These are phyloP conservation scores for Sandelia bainsii DNA, from an alignment of 2,797 vertebrate species.

Conservation along the genomic window DNA sequence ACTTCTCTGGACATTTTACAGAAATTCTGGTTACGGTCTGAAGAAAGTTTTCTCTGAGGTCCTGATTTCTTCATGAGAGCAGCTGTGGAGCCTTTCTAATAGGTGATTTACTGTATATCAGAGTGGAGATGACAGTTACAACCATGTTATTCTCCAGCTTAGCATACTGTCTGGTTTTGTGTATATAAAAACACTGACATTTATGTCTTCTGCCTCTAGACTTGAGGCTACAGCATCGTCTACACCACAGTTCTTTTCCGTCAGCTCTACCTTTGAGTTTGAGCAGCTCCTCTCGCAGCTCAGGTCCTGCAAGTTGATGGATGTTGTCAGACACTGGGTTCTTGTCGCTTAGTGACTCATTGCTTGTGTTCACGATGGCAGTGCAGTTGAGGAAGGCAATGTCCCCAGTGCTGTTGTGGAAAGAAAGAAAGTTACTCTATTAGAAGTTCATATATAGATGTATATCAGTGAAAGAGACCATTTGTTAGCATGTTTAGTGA, in stretches of 20 bases:
- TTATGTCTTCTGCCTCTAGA: not conserved
- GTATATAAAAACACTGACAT: not conserved
- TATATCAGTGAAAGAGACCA: not conserved
- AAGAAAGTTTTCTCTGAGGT: not conserved
- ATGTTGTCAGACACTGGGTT: constrained; percentile 94
- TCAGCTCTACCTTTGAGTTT: constrained; percentile 91
- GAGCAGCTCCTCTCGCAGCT: constrained; percentile 92
- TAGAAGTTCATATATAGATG: not conserved
- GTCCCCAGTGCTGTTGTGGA: constrained; percentile 87
- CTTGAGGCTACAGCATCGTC: no score
- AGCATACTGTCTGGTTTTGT: constrained; percentile 9
- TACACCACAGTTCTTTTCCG: no score
- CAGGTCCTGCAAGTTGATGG: constrained; percentile 91
- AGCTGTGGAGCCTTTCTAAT: constrained; percentile 1
- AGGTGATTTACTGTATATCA: not conserved
- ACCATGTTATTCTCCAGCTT: not conserved
- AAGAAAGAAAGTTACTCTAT: not conserved
- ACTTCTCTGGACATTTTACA: no score
- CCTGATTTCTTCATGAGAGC: not conserved
- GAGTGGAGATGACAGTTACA: no score
- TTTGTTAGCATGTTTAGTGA: not conserved
- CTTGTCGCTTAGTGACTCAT: constrained; percentile 94
- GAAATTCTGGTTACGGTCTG: not conserved
- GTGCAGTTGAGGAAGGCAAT: constrained; percentile 94
- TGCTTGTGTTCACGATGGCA: constrained; percentile 95